phyloP scores from a whole-genome alignment of 2,113 vertebrate genomes.

The Benitochromis conjunctus region DNA sequence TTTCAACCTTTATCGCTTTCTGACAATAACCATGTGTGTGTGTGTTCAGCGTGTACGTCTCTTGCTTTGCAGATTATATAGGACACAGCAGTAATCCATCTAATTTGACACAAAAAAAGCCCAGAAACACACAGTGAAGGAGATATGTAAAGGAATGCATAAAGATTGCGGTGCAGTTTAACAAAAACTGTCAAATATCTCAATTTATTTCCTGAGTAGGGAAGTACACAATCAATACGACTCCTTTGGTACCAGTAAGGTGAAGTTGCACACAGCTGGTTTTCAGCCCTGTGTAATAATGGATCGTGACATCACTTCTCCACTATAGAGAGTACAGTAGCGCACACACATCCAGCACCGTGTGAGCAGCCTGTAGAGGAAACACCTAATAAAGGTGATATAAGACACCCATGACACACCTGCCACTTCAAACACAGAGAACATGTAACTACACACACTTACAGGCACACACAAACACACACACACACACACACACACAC shows the following conservation, averaged over 20 bases:
- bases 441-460: background rate
- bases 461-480: background rate
- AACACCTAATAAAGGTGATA: constrained; percentile 65
- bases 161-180: background rate
- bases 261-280: constrained; percentile 11
- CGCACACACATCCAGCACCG: background rate
- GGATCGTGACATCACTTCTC: background rate
- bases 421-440: constrained; percentile 69
- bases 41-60: background rate
- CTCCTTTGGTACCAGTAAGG: background rate
- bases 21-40: constrained; percentile 5
- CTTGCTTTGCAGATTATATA: background rate
- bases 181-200: constrained; percentile 10
- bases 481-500: background rate
- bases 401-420: constrained; percentile 62
- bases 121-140: background rate
- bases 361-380: constrained; percentile 30
- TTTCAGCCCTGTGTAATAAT: background rate
- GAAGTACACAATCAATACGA: background rate
- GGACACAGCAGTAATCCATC: constrained; percentile 10
- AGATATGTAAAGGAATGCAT: constrained; percentile 34
- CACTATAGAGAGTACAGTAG: constrained; percentile 10
- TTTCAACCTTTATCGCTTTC: constrained; percentile 2
- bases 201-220: background rate
- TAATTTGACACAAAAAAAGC: constrained; percentile 14